Percentiles rank a stretch among this genome's conserved stretches.
Evolutionary conservation across 2,113 vertebrate species (phyloP).

Genomic region (Oophaga pumilio): DNA sequence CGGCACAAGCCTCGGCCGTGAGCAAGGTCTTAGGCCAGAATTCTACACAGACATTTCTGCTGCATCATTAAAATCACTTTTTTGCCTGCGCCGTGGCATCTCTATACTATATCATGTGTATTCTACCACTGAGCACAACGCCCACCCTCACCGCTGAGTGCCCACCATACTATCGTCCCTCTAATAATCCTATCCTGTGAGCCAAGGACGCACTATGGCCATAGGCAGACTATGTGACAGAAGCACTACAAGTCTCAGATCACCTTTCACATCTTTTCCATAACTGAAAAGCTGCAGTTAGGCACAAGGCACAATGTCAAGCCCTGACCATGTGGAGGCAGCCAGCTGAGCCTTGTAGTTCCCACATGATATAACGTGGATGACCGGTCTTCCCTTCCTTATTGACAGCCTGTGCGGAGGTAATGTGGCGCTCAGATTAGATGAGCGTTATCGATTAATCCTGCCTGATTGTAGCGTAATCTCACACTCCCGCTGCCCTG

Average conservation of each 20-base stretch:
- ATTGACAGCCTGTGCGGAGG: background rate
- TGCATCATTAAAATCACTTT: too few relatives aligned
- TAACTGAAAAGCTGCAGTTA: too few relatives aligned
- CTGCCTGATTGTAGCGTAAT: background rate
- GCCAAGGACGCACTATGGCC: background rate
- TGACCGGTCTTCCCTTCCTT: background rate
- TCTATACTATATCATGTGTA: too few relatives aligned
- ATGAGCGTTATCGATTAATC: constrained; percentile 31
- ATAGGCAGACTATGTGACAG: background rate
- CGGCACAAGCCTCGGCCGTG: too few relatives aligned
- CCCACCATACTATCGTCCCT: too few relatives aligned
- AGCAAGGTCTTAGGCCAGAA: too few relatives aligned
- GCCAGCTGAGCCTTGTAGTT: background rate
- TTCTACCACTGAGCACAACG: too few relatives aligned
- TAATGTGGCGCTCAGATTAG: constrained; percentile 4
- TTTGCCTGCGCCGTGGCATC: too few relatives aligned
- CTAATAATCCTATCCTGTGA: background rate
- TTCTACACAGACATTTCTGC: too few relatives aligned
- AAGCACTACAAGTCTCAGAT: constrained; percentile 6
- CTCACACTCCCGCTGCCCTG: background rate
- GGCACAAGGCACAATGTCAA: too few relatives aligned
- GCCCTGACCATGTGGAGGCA: background rate
- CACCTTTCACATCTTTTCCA: background rate
- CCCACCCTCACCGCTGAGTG: too few relatives aligned
- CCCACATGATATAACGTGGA: background rate